These are phyloP conservation scores for Tetragnatha montana DNA, from an alignment of 2,888 invertebrate genomes.

Conservation along the genomic window DNA sequence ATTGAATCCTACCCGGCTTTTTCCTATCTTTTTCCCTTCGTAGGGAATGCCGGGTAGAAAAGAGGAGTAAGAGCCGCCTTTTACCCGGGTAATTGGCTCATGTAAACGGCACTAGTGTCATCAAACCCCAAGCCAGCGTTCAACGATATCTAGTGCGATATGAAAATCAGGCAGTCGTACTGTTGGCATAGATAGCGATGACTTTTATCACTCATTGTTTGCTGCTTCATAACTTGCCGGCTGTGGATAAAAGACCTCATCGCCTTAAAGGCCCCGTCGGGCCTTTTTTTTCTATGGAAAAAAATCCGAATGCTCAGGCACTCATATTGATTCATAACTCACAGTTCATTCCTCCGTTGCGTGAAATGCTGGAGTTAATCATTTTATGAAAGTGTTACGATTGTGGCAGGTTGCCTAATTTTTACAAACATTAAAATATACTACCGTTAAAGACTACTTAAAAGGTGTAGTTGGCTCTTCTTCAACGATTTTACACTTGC, in stretches of 20 bases:
- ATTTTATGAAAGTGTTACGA: no score
- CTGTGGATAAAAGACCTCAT: constrained; percentile 12
- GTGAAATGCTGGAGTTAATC: not conserved
- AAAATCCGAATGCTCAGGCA: not conserved
- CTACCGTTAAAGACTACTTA: no score
- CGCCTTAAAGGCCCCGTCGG: not conserved
- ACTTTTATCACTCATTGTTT: constrained; percentile 34
- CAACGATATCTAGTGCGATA: constrained; percentile 1
- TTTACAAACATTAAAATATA: no score
- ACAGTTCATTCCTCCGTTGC: not conserved
- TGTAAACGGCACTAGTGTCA: no score
- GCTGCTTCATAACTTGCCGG: constrained; percentile 9
- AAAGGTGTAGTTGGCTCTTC: no score
- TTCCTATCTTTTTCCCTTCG: no score
- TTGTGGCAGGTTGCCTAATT: no score
- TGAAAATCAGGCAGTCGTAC: not conserved
- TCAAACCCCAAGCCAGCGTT: not conserved
- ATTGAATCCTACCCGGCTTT: no score
- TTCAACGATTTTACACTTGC: no score
- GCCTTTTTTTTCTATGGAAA: not conserved
- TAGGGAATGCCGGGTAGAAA: no score
- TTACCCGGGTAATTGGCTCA: no score
- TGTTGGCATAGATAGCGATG: constrained; percentile 27
- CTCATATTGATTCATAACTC: not conserved
- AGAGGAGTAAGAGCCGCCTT: no score